These are phyloP conservation scores for Megamerina dolium DNA, from an alignment of 2,888 invertebrate species.

Conservation along the genomic window DNA sequence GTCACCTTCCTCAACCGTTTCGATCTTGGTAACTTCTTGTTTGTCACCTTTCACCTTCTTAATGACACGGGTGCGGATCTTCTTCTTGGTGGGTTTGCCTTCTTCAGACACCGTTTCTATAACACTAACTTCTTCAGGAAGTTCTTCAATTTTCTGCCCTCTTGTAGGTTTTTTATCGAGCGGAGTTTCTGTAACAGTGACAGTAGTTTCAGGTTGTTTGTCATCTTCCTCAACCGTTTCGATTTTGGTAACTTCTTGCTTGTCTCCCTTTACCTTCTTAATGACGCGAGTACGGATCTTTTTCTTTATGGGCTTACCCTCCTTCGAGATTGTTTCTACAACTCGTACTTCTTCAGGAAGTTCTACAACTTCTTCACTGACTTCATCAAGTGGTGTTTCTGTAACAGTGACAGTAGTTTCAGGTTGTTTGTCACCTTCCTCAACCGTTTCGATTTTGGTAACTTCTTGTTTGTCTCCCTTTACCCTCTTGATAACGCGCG, in stretches of 20 bases:
- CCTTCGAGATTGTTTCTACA: slow-evolving; percentile 15
- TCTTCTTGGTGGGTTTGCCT: slow-evolving; percentile 26
- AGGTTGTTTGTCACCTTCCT: slow-evolving; percentile 45
- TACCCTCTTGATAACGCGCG: slow-evolving; percentile 39
- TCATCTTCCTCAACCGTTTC: slow-evolving; percentile 20
- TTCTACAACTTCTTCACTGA: slow-evolving; percentile 12
- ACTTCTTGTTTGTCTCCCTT: slow-evolving; percentile 33
- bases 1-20: slow-evolving; percentile 24
- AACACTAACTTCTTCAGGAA: slow-evolving; percentile 27
- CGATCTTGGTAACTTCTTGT: slow-evolving; percentile 25
- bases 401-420: slow-evolving; percentile 38
- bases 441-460: slow-evolving; percentile 45
- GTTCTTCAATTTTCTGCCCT: slow-evolving; percentile 13
- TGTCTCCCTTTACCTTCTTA: slow-evolving; percentile 18
- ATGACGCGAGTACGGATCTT: slow-evolving; percentile 16
- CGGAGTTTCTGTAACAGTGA: slow-evolving; percentile 15
- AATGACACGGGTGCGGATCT: slow-evolving; percentile 23
- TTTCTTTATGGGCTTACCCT: slow-evolving; percentile 18
- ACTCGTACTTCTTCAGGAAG: slow-evolving; percentile 16
- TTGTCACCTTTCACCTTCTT: slow-evolving; percentile 24
- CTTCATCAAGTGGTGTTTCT: slow-evolving; percentile 20
- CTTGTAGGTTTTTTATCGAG: slow-evolving; percentile 10
- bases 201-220: slow-evolving; percentile 20
- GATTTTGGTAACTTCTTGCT: slow-evolving; percentile 20
- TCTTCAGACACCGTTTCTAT: slow-evolving; percentile 36